A percentile compares a stretch with the other conserved stretches of the same genome.
Conservation (phyloP, 2,797 vertebrate genomes). For the Rhinogobio ventralis region DNA sequence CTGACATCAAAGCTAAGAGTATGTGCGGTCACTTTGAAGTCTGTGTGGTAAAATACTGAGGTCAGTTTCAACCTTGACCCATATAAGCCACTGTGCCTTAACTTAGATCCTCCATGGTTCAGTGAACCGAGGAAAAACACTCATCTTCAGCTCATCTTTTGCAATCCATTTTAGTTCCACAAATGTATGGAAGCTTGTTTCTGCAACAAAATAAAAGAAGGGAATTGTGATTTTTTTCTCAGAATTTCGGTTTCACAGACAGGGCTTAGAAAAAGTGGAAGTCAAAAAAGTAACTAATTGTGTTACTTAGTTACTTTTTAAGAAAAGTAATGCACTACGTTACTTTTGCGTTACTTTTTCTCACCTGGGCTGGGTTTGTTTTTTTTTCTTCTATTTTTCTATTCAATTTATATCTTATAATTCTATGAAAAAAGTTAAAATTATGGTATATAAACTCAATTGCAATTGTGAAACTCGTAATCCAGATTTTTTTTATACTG, state of each 20-base stretch:
- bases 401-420: not conserved
- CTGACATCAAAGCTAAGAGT: conserved; percentile 28
- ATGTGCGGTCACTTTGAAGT: conserved; percentile 44
- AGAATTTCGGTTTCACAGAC: not conserved
- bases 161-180: not conserved
- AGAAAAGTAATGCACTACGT: too few species aligned
- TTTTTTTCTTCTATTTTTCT: too few species aligned
- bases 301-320: too few species aligned
- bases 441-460: not conserved
- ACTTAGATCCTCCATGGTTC: conserved; percentile 22
- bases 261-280: too few species aligned
- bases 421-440: not conserved
- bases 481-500: not conserved
- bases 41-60: conserved; percentile 8
- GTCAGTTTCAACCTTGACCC: conserved; percentile 35
- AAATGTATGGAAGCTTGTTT: not conserved
- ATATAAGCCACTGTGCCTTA: conserved; percentile 29
- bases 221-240: not conserved
- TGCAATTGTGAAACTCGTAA: not conserved
- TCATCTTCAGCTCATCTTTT: not conserved
- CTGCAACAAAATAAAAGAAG: not conserved
- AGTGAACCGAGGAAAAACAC: not conserved
- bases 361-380: too few species aligned
- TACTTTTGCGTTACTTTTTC: too few species aligned
- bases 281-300: too few species aligned